Conservation (phyloP, 1,140 invertebrate genomes). For the Drosophila subobscura region DNA sequence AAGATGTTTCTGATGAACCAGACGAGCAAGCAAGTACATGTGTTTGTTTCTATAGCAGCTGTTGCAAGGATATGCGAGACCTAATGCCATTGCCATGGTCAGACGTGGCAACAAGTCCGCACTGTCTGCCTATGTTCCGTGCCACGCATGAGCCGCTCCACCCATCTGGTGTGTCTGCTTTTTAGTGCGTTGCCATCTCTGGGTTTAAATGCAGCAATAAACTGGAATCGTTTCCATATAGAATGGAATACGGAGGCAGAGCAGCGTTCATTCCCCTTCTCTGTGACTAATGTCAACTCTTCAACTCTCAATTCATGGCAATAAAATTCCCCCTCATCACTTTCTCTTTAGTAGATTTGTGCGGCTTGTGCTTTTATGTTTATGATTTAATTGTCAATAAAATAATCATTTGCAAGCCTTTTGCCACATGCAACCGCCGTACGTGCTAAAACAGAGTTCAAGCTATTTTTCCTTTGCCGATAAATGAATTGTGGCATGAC, state of each 20-base stretch:
- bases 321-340: conserved; percentile 53
- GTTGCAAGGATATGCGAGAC: not conserved
- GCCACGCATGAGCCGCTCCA: conserved; percentile 43
- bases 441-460: conserved; percentile 58
- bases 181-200: conserved; percentile 55
- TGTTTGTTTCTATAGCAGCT: not conserved
- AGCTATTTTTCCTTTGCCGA: conserved; percentile 64
- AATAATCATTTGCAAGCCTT: conserved; percentile 77
- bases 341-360: conserved; percentile 44
- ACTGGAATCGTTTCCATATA: conserved; percentile 55
- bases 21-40: too few relatives aligned
- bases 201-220: conserved; percentile 66
- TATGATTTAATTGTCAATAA: conserved; percentile 80
- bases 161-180: conserved; percentile 47
- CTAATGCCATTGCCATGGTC: not conserved
- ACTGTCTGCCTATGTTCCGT: not conserved
- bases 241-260: not conserved
- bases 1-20: too few relatives aligned
- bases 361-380: conserved; percentile 61
- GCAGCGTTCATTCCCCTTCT: not conserved
- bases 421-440: conserved; percentile 71
- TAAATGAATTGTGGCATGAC: conserved; percentile 40
- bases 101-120: conserved; percentile 28
- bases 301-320: conserved; percentile 71
- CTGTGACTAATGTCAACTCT: conserved; percentile 70